Conservation (phyloP, 64 coral and sea anemone genomes). For the Dendrophyllia cribrosa region DNA sequence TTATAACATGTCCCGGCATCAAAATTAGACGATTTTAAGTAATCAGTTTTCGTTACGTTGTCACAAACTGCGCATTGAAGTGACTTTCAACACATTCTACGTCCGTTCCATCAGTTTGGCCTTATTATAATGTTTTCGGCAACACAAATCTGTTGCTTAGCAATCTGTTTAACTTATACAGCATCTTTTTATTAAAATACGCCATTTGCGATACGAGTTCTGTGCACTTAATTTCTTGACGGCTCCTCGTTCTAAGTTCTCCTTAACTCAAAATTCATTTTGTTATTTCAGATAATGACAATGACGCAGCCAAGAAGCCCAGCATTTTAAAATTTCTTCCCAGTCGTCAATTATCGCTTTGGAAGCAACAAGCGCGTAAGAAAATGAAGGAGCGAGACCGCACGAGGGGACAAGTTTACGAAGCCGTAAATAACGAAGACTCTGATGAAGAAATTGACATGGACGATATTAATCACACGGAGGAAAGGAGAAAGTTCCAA, state of each 20-base stretch:
- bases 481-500: background rate
- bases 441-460: background rate
- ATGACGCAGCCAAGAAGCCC: background rate
- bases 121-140: background rate
- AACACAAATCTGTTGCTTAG: constrained; percentile 1
- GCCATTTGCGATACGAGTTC: no score
- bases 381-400: constrained; percentile 4
- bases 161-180: background rate
- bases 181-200: background rate
- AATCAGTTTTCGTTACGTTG: no score
- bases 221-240: no score
- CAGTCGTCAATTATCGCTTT: constrained; percentile 52
- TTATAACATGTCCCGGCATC: no score
- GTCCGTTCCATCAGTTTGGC: background rate
- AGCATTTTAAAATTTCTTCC: constrained; percentile 40
- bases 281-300: background rate
- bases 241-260: no score
- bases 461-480: background rate
- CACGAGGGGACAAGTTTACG: background rate
- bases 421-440: constrained; percentile 22
- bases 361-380: background rate
- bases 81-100: no score
- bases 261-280: background rate
- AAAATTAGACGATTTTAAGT: no score
- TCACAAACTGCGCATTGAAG: no score